Evolutionary conservation across 1,140 invertebrate species (phyloP).

Genomic region (Microplitis mediator): DNA sequence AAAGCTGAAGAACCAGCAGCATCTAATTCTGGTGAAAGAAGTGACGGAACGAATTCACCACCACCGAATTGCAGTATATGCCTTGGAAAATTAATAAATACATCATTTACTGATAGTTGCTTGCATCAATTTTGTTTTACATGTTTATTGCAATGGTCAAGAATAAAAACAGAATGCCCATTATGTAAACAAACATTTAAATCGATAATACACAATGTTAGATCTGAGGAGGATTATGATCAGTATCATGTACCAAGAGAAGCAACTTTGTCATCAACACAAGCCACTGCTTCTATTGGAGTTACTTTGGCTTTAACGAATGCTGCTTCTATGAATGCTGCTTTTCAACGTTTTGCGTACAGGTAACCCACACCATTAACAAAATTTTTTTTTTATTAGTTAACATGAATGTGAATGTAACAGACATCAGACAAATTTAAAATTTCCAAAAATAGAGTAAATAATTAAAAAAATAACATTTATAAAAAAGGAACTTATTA

Average conservation of each 20-base stretch:
- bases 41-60: conserved; percentile 67
- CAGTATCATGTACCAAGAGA: conserved; percentile 73
- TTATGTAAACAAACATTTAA: conserved; percentile 91
- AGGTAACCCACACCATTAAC: neutral
- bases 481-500: too few species aligned
- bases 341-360: conserved; percentile 9
- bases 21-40: conserved; percentile 45
- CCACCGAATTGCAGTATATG: conserved; percentile 91
- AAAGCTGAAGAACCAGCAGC: conserved; percentile 45
- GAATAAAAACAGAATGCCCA: conserved; percentile 93
- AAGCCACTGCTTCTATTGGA: conserved; percentile 13
- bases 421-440: too few species aligned
- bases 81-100: conserved; percentile 82
- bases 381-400: neutral
- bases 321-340: neutral
- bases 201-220: conserved; percentile 90
- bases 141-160: conserved; percentile 92
- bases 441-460: too few species aligned
- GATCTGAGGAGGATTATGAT: conserved; percentile 85
- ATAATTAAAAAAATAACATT: too few species aligned
- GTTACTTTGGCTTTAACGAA: neutral
- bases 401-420: too few species aligned
- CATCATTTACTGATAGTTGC: conserved; percentile 90
- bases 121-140: conserved; percentile 93
- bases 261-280: conserved; percentile 13